Conservation (phyloP, 2,797 vertebrate species). For the Potorous gilbertii region DNA sequence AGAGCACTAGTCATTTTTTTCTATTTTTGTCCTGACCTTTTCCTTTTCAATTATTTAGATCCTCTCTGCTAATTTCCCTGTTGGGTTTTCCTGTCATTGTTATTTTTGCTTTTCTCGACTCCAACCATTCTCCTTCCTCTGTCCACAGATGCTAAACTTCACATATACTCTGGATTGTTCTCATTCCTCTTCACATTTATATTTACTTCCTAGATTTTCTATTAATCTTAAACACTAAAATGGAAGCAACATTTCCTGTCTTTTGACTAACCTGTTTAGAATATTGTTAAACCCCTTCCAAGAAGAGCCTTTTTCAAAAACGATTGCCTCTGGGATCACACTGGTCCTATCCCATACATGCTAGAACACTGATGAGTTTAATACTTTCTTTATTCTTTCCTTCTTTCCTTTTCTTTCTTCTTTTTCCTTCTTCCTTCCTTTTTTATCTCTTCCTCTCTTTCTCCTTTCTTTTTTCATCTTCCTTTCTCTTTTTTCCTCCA, state of each 20-base stretch:
- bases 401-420: too few species aligned
- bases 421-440: too few species aligned
- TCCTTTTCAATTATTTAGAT: conserved; percentile 11
- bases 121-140: conserved; percentile 50
- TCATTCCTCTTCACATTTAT: neutral
- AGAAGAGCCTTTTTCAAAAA: conserved; percentile 24
- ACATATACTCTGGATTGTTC: conserved; percentile 43
- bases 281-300: neutral
- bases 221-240: conserved; percentile 45
- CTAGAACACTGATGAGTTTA: neutral
- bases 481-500: neutral
- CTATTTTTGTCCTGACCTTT: conserved; percentile 33
- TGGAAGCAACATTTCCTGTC: neutral
- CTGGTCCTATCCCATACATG: neutral
- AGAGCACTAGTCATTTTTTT: neutral
- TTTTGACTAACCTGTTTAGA: conserved; percentile 35
- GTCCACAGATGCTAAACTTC: conserved; percentile 17
- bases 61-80: conserved; percentile 47
- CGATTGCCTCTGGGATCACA: conserved; percentile 21
- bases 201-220: conserved; percentile 61
- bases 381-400: neutral
- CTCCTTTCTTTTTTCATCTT: too few species aligned
- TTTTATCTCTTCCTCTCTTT: rapidly evolving
- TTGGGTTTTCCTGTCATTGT: neutral
- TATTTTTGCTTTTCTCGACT: conserved; percentile 27